These are phyloP conservation scores for Cyanoderma ruficeps DNA, from an alignment of 2,113 vertebrate genomes.

Conservation along the genomic window DNA sequence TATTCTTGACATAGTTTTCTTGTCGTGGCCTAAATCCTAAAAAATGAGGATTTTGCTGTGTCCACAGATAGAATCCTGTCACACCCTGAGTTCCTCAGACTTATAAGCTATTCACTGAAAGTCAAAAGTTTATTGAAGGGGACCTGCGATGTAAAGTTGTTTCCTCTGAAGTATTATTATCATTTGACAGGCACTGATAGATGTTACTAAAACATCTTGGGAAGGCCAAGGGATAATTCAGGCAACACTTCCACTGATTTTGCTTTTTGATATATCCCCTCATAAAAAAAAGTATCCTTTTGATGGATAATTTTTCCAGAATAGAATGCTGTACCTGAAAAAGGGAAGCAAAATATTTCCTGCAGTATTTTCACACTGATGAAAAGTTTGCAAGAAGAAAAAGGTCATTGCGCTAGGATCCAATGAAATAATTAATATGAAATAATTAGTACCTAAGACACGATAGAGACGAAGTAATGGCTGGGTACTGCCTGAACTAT, in stretches of 20 bases:
- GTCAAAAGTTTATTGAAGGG: constrained; percentile 17
- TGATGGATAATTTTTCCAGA: constrained; percentile 43
- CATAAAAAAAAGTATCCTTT: constrained; percentile 55
- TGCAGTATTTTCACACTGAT: constrained; percentile 33
- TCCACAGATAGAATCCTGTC: not conserved
- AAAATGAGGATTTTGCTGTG: not conserved
- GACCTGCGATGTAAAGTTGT: constrained; percentile 16
- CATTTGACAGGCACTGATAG: constrained; percentile 36
- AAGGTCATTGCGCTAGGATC: constrained; percentile 36
- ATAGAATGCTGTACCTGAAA: constrained; percentile 46
- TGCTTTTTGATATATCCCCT: constrained; percentile 34
- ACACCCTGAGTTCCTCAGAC: not conserved
- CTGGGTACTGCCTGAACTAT: not conserved
- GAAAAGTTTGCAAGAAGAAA: not conserved
- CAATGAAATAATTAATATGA: constrained; percentile 65
- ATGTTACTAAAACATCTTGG: constrained; percentile 15
- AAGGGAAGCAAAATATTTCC: constrained; percentile 61
- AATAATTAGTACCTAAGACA: constrained; percentile 62
- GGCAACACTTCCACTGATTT: constrained; percentile 19
- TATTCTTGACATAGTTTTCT: not conserved
- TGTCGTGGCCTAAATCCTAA: not conserved
- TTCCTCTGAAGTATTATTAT: constrained; percentile 8
- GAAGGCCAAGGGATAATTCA: constrained; percentile 44
- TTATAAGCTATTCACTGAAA: constrained; percentile 13
- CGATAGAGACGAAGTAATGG: not conserved